Base-by-base conservation (phyloP, 2,113 vertebrate species). In the Ciconia maguari region DNA sequence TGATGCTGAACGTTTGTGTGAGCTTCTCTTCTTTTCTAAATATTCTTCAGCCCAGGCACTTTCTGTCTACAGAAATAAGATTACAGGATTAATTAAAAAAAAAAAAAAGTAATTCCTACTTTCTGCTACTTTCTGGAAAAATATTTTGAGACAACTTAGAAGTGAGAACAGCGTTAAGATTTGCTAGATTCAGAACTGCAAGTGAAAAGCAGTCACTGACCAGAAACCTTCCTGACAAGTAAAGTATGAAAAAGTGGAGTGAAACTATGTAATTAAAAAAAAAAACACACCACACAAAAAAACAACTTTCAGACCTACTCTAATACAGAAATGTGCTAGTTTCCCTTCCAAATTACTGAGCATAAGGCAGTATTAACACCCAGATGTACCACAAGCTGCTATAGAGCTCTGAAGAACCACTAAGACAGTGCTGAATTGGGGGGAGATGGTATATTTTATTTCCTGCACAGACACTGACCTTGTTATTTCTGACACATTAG, bases 31-130 rank as follows among this genome's bases (percentile, higher is more conserved):
- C 98, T 99, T 99, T 97, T 99, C 98, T 75, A 98, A 95, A 55
- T 98, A 98, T 89, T 99, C 99, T 98, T 99, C 99, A 95, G 99
- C 99, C 99, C 99, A 99, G 97, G 99, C 99, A 97, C 98, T 99
- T 98, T 99, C 99, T 92, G 99, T 99, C 99, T 99, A 83, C 79
- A 96, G 88, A 42, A 90, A 93, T 44, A 84, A 24, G 54, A 87
- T 93, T 66, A 69, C 8, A 69, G 17, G 20, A 84, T 76, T 90
- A 60, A 82, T 72, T 83, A 4, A 30, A 81, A 82, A 81, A 49
- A 52, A n/a, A n/a, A 5, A 81, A 49, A 52, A 5, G 22, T 58
- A 75, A 80, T 38, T 87, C 41, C 49, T 82, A 79, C 44, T 89
- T 84, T 81, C 61, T 54, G 52, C 49, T 82, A 79, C 44, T 89